These are phyloP conservation scores for Drosophila baimaii DNA, from an alignment of 1,140 invertebrate species.

Conservation along the genomic window DNA sequence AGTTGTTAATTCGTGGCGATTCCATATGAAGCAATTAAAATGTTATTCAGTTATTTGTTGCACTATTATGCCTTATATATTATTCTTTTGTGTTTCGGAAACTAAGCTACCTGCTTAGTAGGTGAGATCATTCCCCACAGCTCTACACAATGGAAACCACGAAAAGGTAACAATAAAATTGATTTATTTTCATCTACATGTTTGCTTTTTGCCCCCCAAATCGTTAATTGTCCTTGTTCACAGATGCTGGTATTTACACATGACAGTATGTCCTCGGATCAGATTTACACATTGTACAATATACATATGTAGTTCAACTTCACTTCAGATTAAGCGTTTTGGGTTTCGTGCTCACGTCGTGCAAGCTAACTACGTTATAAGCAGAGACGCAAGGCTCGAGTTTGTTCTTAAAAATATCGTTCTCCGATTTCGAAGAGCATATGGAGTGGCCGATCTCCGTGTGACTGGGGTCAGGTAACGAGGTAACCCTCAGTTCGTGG, in stretches of 20 bases:
- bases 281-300: constrained; percentile 41
- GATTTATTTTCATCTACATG: constrained; percentile 42
- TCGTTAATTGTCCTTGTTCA: constrained; percentile 43
- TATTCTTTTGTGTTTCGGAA: background rate
- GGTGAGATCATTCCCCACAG: background rate
- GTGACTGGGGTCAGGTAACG: constrained; percentile 31
- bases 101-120: background rate
- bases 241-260: constrained; percentile 48
- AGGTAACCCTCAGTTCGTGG: constrained; percentile 28
- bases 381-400: constrained; percentile 40
- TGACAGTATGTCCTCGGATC: constrained; percentile 21
- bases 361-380: constrained; percentile 65
- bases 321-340: constrained; percentile 38
- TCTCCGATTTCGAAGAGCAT: constrained; percentile 61
- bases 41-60: constrained; percentile 58
- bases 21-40: constrained; percentile 50
- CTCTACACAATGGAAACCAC: background rate
- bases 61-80: background rate
- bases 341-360: constrained; percentile 52
- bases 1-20: constrained; percentile 47
- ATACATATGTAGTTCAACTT: constrained; percentile 15
- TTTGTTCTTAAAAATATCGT: constrained; percentile 65
- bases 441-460: constrained; percentile 34
- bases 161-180: constrained; percentile 36
- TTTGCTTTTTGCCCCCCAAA: constrained; percentile 6